Evolutionary conservation across 2,797 vertebrate genomes (phyloP).

Genomic region (Meriones psammophilus): DNA sequence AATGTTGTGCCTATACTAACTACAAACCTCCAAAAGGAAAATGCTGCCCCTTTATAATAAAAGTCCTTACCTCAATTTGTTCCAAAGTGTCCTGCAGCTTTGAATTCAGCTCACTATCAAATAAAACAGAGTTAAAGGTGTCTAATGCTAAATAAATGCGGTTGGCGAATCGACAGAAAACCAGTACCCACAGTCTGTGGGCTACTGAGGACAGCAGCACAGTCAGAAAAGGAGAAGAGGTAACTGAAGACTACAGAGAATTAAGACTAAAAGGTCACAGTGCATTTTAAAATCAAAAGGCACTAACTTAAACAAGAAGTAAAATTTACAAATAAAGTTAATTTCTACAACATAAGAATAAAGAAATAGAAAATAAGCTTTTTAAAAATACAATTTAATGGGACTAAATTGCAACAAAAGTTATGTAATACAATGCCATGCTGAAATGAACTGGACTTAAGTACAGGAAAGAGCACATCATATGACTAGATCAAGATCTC

Average conservation of each 20-base stretch:
- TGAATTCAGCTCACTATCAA: conserved; percentile 95
- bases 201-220: not conserved
- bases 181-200: not conserved
- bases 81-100: conserved; percentile 99
- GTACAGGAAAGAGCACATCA: not conserved
- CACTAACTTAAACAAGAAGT: not conserved
- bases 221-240: conserved; percentile 43
- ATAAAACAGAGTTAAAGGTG: conserved; percentile 71
- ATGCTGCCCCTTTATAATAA: not conserved
- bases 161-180: not conserved
- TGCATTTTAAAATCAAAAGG: conserved; percentile 38
- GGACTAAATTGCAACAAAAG: conserved; percentile 57
- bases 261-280: conserved; percentile 11
- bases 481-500: conserved; percentile 34
- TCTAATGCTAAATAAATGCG: not conserved
- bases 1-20: not conserved
- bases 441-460: conserved; percentile 33
- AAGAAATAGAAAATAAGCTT: conserved; percentile 17
- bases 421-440: not conserved
- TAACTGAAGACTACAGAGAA: conserved; percentile 34
- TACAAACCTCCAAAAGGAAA: conserved; percentile 31
- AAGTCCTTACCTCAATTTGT: conserved; percentile 96
- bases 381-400: not conserved
- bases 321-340: conserved; percentile 64
- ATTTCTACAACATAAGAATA: conserved; percentile 12